phyloP scores from a whole-genome alignment of 2,797 vertebrate genomes.

The Falco columbarius region DNA sequence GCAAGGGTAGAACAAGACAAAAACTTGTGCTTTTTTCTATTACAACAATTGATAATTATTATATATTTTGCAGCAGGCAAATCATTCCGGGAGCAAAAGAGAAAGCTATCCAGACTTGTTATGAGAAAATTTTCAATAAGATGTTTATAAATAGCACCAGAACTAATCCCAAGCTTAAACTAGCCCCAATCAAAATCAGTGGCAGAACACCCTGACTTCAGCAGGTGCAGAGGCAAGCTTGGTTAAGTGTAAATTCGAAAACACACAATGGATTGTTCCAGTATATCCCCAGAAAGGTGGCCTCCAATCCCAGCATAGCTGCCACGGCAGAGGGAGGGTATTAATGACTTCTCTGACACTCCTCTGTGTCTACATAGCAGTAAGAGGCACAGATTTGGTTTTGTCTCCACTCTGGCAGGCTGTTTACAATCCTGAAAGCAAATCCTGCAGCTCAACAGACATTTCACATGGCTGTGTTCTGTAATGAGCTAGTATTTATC shows the following conservation, averaged over 20 bases:
- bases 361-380: background rate
- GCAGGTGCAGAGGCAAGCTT: background rate
- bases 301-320: background rate
- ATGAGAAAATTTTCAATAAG: conserved; percentile 8
- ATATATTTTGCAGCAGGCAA: conserved; percentile 39
- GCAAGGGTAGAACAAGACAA: background rate
- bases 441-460: conserved; percentile 36
- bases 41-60: conserved; percentile 3
- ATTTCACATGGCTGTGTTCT: conserved; percentile 9
- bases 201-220: background rate
- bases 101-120: conserved; percentile 1
- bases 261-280: background rate
- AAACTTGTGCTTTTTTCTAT: conserved; percentile 59
- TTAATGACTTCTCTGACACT: background rate
- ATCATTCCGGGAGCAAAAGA: background rate
- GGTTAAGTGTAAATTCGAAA: conserved; percentile 41
- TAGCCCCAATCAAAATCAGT: background rate
- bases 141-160: conserved; percentile 70
- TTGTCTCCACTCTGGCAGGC: background rate
- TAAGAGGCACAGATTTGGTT: conserved; percentile 41
- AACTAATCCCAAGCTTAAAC: conserved; percentile 15
- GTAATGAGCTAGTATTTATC: conserved; percentile 37
- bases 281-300: background rate
- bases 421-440: conserved; percentile 3
- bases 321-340: background rate